Evolutionary conservation across 1,140 invertebrate genomes (phyloP), one percentile per base, ranked within the genome.

Genomic region (Metopolophium dirhodum): DNA sequence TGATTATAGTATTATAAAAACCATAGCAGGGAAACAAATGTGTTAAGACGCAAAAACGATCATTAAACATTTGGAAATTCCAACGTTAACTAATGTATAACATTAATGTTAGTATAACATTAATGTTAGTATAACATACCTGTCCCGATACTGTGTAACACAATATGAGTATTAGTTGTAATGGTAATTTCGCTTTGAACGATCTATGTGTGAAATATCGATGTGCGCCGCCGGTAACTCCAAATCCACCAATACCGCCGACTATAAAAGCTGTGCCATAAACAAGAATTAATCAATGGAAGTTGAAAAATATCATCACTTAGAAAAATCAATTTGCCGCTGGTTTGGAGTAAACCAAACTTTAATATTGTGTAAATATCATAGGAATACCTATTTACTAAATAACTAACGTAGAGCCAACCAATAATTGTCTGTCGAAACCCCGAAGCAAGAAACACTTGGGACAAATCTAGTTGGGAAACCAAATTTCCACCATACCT

Each of bases 171-270:
- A 98, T 95, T 23, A 97, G 95, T 94, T 97, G 96, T 20, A 98
- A 95, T 0, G 97, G 97, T 35, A 96, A 94, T 94, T 96, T 97
- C 6, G 98, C 98, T 95, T 98, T 98, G 95, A 97, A 99, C 8
- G 97, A 96, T 93, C 97, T 96, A 95, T 99, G 98, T 49, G 97
- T 96, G 97, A 97, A 99, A 41, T 97, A 96, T 37, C 98, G 96
- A 95, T 99, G 98, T 2, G 96, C 97, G 8, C 98, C 98, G 41
- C 96, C 98, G 1, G 98, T 98, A 14, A 98, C 96, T 22, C 97
- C 97, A 93, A 97, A 96, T 61, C 96, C 97, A 47, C 95, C 95
- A 2, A 96, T 92, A 22, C 95, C 94, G 49, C 96, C 96, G 30
- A 96, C 94, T 20, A 96, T 83, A 14, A 96, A 94, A 68, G 95